These are phyloP conservation scores for Odontocolon sp. DNA, from an alignment of 2,888 invertebrate genomes.

Conservation along the genomic window DNA sequence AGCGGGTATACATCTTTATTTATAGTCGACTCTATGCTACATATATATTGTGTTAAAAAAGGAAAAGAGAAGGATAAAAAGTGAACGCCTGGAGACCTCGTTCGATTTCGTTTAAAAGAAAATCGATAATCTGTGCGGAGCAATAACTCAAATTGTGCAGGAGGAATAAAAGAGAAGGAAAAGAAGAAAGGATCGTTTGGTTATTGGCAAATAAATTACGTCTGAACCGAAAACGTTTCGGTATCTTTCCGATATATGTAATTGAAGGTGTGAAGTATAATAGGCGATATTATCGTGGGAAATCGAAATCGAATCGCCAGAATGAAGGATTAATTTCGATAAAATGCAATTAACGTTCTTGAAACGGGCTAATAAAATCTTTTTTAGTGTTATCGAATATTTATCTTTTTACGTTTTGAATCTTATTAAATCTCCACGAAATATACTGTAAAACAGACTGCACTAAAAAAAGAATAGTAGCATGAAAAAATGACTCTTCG, in stretches of 20 bases:
- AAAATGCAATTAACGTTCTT: too few species aligned
- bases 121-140: slow-evolving; percentile 37
- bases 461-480: too few species aligned
- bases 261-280: too few species aligned
- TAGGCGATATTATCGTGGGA: too few species aligned
- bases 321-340: too few species aligned
- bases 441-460: too few species aligned
- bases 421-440: too few species aligned
- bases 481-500: too few species aligned
- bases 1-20: slow-evolving; percentile 40
- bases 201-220: slow-evolving; percentile 29
- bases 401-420: too few species aligned
- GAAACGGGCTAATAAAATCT: too few species aligned
- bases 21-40: slow-evolving; percentile 22
- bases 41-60: slow-evolving; percentile 5
- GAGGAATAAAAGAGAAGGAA: slow-evolving; percentile 1
- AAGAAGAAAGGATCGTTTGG: slow-evolving; percentile 11
- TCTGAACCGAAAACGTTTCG: neutral
- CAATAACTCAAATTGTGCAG: slow-evolving; percentile 27
- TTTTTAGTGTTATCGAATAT: too few species aligned
- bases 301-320: too few species aligned
- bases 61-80: neutral
- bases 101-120: slow-evolving; percentile 17
- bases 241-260: neutral
- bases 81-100: neutral